These are phyloP conservation scores for Parauchenoglanis ngamensis DNA, from an alignment of 2,797 vertebrate genomes.

Conservation along the genomic window DNA sequence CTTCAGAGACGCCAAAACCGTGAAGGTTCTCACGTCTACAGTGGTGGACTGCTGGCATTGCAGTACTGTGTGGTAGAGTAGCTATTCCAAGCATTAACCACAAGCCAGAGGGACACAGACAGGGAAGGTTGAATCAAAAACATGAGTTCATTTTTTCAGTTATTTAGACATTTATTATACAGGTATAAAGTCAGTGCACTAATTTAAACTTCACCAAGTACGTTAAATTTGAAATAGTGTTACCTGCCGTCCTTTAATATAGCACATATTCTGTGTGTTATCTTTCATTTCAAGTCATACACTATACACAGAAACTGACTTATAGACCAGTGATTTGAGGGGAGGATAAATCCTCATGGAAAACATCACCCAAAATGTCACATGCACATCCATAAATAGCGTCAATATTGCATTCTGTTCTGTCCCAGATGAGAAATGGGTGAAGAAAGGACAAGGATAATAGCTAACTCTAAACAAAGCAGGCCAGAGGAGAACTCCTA, in stretches of 20 bases:
- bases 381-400: background rate
- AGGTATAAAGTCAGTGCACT: background rate
- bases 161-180: background rate
- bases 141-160: background rate
- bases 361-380: background rate
- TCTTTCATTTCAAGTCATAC: background rate
- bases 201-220: background rate
- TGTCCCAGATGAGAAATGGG: background rate
- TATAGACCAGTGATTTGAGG: too few relatives aligned
- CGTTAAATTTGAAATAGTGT: background rate
- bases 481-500: background rate
- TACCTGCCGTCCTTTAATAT: background rate
- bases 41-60: constrained; percentile 31
- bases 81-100: constrained; percentile 31
- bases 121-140: background rate
- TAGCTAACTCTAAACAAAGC: constrained; percentile 4
- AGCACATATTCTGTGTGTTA: too few relatives aligned
- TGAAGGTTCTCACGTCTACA: constrained; percentile 43
- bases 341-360: background rate
- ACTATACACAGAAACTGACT: background rate
- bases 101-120: constrained; percentile 11
- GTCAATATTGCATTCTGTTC: background rate
- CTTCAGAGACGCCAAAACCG: background rate
- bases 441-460: constrained; percentile 13
- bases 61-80: constrained; percentile 32